Conservation (phyloP, 2,888 invertebrate species). For the Pimpla rufipes region DNA sequence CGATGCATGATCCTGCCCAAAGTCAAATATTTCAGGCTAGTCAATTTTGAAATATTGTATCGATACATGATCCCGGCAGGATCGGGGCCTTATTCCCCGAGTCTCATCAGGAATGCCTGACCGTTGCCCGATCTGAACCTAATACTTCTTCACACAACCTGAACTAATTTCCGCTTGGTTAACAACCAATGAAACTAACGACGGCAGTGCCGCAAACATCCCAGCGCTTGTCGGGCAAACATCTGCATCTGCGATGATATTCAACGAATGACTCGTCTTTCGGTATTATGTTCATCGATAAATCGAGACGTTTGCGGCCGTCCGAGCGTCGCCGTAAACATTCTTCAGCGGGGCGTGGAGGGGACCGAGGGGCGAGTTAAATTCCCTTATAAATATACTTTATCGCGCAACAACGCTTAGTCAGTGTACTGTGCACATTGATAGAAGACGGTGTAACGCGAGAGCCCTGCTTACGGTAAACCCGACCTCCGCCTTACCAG, state of each 20-base stretch:
- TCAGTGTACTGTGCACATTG: conserved; percentile 3
- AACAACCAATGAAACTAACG: conserved; percentile 53
- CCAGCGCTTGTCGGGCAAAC: conserved; percentile 23
- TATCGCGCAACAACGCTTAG: conserved; percentile 40
- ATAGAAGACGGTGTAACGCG: conserved; percentile 64
- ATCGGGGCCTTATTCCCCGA: too few species aligned
- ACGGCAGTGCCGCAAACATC: neutral
- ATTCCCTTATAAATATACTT: conserved; percentile 60
- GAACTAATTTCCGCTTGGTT: too few species aligned
- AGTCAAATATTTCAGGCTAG: too few species aligned
- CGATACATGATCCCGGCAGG: too few species aligned
- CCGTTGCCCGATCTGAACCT: too few species aligned
- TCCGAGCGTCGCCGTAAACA: conserved; percentile 33
- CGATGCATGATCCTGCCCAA: too few species aligned
- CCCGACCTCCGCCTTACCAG: conserved; percentile 47
- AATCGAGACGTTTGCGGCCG: conserved; percentile 41
- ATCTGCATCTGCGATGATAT: conserved; percentile 36
- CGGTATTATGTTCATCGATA: conserved; percentile 54
- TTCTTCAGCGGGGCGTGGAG: conserved; percentile 13
- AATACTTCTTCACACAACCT: too few species aligned
- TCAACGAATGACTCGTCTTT: conserved; percentile 46
- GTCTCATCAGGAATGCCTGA: too few species aligned
- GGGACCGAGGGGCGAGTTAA: conserved; percentile 7
- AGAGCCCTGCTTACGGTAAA: conserved; percentile 70
- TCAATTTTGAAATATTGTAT: too few species aligned